Percentiles rank a stretch among this genome's conserved stretches.
phyloP scores from a whole-genome alignment of 2,113 vertebrate genomes.

The Prionailurus bengalensis region DNA sequence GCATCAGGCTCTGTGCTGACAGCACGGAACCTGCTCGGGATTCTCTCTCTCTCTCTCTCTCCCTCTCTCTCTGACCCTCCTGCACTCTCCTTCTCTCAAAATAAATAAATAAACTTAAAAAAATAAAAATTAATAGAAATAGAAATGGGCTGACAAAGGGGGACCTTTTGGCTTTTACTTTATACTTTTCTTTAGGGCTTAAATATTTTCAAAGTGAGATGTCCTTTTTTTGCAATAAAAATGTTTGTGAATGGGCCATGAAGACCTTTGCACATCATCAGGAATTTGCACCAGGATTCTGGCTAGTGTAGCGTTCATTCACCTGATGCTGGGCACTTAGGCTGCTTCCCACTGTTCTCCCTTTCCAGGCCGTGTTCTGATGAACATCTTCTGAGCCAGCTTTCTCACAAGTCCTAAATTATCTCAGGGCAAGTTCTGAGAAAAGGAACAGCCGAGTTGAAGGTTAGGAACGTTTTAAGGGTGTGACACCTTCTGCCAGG shows the following conservation, averaged over 20 bases:
- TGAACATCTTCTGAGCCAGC: not conserved
- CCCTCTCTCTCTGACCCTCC: too few relatives aligned
- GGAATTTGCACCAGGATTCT: not conserved
- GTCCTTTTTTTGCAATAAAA: not conserved
- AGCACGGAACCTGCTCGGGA: too few relatives aligned
- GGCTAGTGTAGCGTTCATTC: rapidly evolving
- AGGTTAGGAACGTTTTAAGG: not conserved
- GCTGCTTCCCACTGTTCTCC: not conserved
- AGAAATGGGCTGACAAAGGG: not conserved
- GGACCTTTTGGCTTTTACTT: not conserved
- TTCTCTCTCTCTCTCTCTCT: too few relatives aligned
- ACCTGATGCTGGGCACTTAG: not conserved
- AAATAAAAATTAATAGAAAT: too few relatives aligned
- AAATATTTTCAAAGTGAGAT: constrained; percentile 9
- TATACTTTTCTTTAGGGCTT: not conserved
- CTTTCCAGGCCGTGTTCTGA: not conserved
- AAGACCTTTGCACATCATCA: not conserved
- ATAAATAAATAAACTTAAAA: too few relatives aligned
- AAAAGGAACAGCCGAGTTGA: not conserved
- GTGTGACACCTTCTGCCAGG: not conserved
- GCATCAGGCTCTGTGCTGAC: too few relatives aligned
- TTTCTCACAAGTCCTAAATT: not conserved
- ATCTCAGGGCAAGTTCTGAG: not conserved
- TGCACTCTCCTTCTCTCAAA: too few relatives aligned
- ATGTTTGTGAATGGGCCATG: not conserved